A percentile compares a stretch with the other conserved stretches of the same genome.
Conservation (phyloP, 2,113 vertebrate species). For the Centropristis striata region DNA sequence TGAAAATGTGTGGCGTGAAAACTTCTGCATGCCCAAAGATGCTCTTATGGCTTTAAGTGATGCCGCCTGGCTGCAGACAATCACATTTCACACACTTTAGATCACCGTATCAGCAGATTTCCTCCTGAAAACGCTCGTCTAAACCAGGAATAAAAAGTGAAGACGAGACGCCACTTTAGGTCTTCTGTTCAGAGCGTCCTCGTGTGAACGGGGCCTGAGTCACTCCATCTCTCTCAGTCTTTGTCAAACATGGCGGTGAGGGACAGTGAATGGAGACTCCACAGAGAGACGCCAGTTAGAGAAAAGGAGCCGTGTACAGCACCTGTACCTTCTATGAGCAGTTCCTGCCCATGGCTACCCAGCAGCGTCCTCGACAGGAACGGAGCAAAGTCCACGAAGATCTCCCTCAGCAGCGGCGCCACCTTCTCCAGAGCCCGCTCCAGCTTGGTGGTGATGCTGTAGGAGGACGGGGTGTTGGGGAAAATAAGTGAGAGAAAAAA, state of each 20-base stretch:
- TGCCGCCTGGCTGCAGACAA: too few relatives aligned
- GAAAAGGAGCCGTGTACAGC: conserved; percentile 86
- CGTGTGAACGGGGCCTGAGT: too few relatives aligned
- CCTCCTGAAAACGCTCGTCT: too few relatives aligned
- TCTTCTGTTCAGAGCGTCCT: too few relatives aligned
- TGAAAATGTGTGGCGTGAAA: too few relatives aligned
- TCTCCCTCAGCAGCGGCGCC: conserved; percentile 97
- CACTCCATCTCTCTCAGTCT: conserved; percentile 18
- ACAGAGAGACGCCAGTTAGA: conserved; percentile 86
- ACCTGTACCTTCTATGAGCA: conserved; percentile 99
- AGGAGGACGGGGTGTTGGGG: not conserved
- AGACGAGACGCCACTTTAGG: too few relatives aligned
- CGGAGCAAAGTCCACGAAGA: conserved; percentile 99
- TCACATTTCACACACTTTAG: too few relatives aligned
- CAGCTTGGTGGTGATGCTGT: conserved; percentile 98
- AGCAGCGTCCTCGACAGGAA: conserved; percentile 97
- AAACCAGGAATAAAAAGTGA: too few relatives aligned
- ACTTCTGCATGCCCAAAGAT: too few relatives aligned
- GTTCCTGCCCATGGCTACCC: conserved; percentile 99
- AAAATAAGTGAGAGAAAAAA: conserved; percentile 5
- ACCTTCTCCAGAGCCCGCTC: conserved; percentile 99
- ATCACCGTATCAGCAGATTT: too few relatives aligned
- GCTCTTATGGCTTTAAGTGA: too few relatives aligned
- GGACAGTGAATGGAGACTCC: conserved; percentile 81
- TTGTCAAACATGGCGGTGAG: conserved; percentile 54